These are phyloP conservation scores for Exephanes ischioxanthus DNA, from an alignment of 2,888 invertebrate species.

Conservation along the genomic window DNA sequence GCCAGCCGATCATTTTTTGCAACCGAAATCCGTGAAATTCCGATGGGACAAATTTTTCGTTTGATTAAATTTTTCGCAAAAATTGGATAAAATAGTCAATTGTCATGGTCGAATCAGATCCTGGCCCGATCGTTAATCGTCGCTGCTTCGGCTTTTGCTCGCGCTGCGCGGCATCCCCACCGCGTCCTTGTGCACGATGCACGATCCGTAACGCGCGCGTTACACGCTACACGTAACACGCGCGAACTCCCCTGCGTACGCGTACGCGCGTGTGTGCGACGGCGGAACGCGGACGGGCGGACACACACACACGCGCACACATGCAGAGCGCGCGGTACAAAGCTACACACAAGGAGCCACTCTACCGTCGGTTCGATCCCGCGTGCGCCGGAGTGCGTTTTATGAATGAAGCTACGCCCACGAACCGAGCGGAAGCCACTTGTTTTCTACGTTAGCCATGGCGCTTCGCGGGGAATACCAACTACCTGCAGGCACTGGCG, in stretches of 20 bases:
- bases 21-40: too few relatives aligned
- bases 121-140: background rate
- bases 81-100: background rate
- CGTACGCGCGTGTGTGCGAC: background rate
- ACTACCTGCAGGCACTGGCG: constrained; percentile 58
- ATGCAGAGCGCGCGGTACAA: background rate
- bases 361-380: constrained; percentile 62
- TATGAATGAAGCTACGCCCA: constrained; percentile 75
- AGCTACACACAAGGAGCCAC: constrained; percentile 25
- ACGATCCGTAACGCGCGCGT: constrained; percentile 64
- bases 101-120: background rate
- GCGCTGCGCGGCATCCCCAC: background rate
- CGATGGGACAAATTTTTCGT: too few relatives aligned
- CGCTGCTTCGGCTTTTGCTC: background rate
- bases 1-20: too few relatives aligned
- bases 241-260: background rate
- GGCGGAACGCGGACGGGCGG: background rate
- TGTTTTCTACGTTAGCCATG: constrained; percentile 73
- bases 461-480: constrained; percentile 71
- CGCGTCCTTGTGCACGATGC: constrained; percentile 61
- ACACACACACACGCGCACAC: background rate
- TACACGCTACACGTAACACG: constrained; percentile 54
- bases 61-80: background rate
- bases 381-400: constrained; percentile 72
- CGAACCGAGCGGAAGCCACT: constrained; percentile 72